phyloP scores from a whole-genome alignment of 1,140 invertebrate species.

The Drosophila murphyi region DNA sequence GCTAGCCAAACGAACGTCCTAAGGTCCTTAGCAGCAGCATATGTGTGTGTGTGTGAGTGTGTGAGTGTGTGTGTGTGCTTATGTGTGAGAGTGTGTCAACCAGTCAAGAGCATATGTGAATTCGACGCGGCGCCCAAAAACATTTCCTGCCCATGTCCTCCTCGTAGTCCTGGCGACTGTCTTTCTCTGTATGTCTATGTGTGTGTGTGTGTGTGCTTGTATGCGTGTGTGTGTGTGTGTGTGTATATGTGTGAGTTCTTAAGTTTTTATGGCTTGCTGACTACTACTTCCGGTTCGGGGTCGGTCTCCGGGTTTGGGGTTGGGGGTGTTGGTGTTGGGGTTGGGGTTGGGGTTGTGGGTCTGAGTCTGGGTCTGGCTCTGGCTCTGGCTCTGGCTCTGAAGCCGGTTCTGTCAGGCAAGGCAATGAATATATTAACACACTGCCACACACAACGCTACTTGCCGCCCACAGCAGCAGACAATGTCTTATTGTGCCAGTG shows the following conservation, averaged over 20 bases:
- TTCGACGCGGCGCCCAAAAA: conserved; percentile 60
- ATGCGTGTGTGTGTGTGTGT: neutral
- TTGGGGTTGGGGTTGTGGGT: neutral
- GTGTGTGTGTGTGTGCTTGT: conserved; percentile 9
- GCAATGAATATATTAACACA: conserved; percentile 81
- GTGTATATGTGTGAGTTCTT: conserved; percentile 56
- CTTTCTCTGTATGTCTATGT: neutral
- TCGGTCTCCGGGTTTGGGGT: conserved; percentile 23
- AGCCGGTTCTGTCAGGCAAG: conserved; percentile 40
- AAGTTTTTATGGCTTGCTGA: conserved; percentile 83
- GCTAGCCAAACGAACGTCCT: conserved; percentile 68
- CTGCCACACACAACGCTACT: conserved; percentile 44
- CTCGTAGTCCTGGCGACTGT: conserved; percentile 43
- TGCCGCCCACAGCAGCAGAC: conserved; percentile 41
- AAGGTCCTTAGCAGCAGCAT: conserved; percentile 31
- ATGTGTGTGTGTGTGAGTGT: conserved; percentile 23
- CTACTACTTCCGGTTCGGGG: conserved; percentile 73
- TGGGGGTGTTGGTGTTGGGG: neutral
- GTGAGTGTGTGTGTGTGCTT: conserved; percentile 15
- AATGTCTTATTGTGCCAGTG: conserved; percentile 32
- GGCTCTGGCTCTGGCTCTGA: conserved; percentile 17
- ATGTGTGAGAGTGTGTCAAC: conserved; percentile 58
- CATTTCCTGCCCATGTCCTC: conserved; percentile 45
- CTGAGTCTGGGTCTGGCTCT: conserved; percentile 25
- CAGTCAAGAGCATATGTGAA: conserved; percentile 73